phyloP scores from a whole-genome alignment of 2,888 invertebrate species.

The Agrochola lota region DNA sequence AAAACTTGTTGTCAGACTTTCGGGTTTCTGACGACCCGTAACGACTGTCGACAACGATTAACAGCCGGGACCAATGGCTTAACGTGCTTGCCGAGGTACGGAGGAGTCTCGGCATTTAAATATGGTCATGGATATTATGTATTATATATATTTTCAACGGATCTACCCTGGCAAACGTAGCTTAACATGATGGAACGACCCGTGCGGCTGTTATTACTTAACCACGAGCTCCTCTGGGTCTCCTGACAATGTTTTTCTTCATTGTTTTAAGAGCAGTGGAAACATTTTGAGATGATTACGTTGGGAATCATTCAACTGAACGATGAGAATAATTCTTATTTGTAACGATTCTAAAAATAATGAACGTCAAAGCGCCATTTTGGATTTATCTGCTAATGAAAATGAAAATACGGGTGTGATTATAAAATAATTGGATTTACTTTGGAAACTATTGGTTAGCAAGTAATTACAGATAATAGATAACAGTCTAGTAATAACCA shows the following conservation, averaged over 20 bases:
- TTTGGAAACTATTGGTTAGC: neutral
- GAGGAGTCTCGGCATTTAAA: no score
- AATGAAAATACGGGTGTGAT: neutral
- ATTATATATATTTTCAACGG: no score
- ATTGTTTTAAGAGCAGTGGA: neutral
- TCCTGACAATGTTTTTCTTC: neutral
- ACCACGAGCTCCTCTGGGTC: no score
- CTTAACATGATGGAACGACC: no score
- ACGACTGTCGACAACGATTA: no score
- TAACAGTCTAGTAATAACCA: neutral
- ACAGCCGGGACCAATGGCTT: no score
- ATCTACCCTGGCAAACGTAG: no score
- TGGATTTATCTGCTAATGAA: neutral
- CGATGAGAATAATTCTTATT: neutral
- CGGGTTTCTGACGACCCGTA: no score
- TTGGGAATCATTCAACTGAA: neutral
- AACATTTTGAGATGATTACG: neutral
- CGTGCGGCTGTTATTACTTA: no score
- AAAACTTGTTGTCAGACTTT: no score
- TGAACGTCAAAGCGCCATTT: neutral
- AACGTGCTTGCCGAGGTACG: no score
- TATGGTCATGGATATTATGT: no score
- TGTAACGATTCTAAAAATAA: neutral
- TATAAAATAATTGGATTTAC: slow-evolving; percentile 20
- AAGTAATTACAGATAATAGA: slow-evolving; percentile 17